Base-by-base conservation (phyloP, 2,797 vertebrate species). In the Sus cebifrons region DNA sequence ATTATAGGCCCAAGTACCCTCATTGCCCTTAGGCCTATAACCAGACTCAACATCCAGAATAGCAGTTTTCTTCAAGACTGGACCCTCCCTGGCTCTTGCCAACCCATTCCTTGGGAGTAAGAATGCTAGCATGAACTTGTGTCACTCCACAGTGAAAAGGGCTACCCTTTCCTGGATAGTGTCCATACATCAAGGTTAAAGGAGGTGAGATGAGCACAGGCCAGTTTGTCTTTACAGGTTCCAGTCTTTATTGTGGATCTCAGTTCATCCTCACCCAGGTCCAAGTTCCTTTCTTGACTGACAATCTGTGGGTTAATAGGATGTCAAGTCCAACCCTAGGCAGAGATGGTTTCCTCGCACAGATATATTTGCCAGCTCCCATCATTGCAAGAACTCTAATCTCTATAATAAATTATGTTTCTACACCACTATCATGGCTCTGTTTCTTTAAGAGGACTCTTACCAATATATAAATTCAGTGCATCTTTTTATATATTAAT, bases 321-420 rank as follows among this genome's bases (percentile, higher is more conserved):
- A 78, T 4, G 2, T 56, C 23, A 81, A 23, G 6, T 71, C 0
- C 15, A 40, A 17, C 12, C 1, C 1, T 2, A 78, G 6, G 9
- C 12, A 86, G 73, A 89, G 16, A 87, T 0, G 23, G 18, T 6
- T 49, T 17, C 5, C 18, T 95, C 56, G 25, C 3, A 0, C 36
- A 62, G 4, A 23, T 62, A 62, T 40, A 32, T 82, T 13, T 3
- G 58, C 3, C 10, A 68, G 58, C 29, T 67, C 65, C 4, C 58
- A 78, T 6, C 25, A 18, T 20, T 14, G 10, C 5, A 52, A 40
- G 73, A 81, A 18, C 3, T 23, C 3, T 25, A 56, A 32, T 54
- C 21, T 11, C 13, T 85, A 5, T 18, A 52, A 29, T 88, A 87
- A 71, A 64, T 71, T 17, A 18, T 71, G 9, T 25, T 94, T 88